phyloP scores from a whole-genome alignment of 2,797 vertebrate genomes.

The Tokudaia tokunoshimensis region DNA sequence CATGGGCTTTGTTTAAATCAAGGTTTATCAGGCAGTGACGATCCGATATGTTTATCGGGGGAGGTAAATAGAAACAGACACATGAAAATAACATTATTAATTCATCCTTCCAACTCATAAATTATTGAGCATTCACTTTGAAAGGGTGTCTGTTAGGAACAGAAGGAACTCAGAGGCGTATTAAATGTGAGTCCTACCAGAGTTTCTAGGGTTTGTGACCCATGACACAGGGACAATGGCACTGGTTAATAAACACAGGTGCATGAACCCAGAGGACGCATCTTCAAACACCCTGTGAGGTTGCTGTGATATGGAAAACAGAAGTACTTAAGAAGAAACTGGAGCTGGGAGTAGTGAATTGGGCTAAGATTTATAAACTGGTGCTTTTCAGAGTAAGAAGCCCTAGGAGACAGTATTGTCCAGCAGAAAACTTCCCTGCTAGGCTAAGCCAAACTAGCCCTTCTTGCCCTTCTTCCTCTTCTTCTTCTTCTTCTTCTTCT shows the following conservation, averaged over 20 bases:
- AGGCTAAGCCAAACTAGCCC: background rate
- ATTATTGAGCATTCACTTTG: background rate
- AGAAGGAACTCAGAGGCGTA: background rate
- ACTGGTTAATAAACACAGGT: background rate
- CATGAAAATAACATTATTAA: background rate
- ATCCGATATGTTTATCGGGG: background rate
- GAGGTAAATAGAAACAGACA: background rate
- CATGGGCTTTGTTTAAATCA: background rate
- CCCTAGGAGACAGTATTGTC: background rate
- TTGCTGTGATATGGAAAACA: rapidly evolving
- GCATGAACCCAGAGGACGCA: background rate
- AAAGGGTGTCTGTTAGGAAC: background rate
- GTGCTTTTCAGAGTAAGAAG: background rate
- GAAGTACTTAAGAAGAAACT: rapidly evolving
- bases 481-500: no score
- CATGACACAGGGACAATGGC: background rate
- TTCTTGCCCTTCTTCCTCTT: no score
- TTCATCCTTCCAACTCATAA: background rate
- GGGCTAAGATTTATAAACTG: background rate
- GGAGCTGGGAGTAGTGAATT: background rate
- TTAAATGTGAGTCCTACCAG: background rate
- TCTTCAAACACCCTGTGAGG: rapidly evolving
- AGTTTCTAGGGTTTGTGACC: background rate
- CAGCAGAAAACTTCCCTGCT: background rate
- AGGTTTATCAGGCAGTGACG: background rate